Percentiles rank a stretch among this genome's conserved stretches.
These are phyloP conservation scores for Gambusia yucatana DNA, from an alignment of 2,797 vertebrate genomes.

Conservation along the genomic window DNA sequence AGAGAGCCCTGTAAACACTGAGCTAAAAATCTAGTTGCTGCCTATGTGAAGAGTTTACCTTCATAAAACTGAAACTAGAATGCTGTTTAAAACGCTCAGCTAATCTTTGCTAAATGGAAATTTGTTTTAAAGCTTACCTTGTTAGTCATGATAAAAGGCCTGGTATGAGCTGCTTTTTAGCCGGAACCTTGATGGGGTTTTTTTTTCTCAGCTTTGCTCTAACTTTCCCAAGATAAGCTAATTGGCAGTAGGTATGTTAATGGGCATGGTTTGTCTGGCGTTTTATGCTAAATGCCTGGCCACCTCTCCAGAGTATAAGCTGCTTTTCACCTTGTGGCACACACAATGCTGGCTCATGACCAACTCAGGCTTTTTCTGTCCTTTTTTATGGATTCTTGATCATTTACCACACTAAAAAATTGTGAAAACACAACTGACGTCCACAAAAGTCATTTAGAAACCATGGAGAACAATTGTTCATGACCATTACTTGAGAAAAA, in stretches of 20 bases:
- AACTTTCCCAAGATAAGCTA: slow-evolving; percentile 1
- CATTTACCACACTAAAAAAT: not conserved
- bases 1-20: slow-evolving; percentile 32
- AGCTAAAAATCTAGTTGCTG: slow-evolving; percentile 25
- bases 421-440: not conserved
- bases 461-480: not conserved
- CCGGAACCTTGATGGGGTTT: not conserved
- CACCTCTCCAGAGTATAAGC: not conserved
- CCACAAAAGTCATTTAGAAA: not conserved
- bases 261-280: not conserved
- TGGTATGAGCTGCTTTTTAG: not conserved
- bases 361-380: too few relatives aligned
- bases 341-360: not conserved
- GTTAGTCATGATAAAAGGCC: not conserved
- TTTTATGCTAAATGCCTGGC: not conserved
- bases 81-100: not conserved
- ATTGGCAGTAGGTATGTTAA: slow-evolving; percentile 1
- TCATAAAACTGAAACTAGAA: not conserved
- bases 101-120: not conserved
- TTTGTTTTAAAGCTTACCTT: not conserved
- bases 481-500: not conserved
- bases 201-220: not conserved
- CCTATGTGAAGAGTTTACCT: slow-evolving; percentile 2
- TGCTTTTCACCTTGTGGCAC: not conserved
- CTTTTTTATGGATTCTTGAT: not conserved